A percentile compares a stretch with the other conserved stretches of the same genome.
Conservation (phyloP, 1,140 invertebrate species). For the Cotesia chilonis region DNA sequence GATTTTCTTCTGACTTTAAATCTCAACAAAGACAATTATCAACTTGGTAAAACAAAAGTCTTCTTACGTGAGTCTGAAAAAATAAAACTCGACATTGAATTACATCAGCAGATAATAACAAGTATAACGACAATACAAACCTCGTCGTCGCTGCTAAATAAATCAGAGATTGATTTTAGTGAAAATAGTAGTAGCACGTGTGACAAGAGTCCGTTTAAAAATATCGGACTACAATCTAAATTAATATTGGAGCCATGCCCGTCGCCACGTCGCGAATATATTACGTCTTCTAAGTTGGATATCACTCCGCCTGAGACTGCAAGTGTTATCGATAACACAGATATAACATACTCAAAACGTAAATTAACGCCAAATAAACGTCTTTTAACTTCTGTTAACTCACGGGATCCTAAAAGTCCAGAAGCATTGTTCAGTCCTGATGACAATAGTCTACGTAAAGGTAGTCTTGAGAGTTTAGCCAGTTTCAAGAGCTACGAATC, state of each 20-base stretch:
- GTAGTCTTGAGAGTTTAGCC: constrained; percentile 67
- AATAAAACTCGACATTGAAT: constrained; percentile 86
- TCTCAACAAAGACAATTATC: constrained; percentile 89
- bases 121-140: constrained; percentile 89
- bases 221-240: constrained; percentile 8
- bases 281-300: constrained; percentile 56
- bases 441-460: constrained; percentile 62
- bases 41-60: constrained; percentile 88
- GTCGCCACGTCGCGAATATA: constrained; percentile 26
- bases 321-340: constrained; percentile 53
- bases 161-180: neutral
- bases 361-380: constrained; percentile 67
- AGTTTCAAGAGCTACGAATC: constrained; percentile 66
- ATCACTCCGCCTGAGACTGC: constrained; percentile 60
- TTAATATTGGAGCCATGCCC: constrained; percentile 13
- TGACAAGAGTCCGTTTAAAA: constrained; percentile 21
- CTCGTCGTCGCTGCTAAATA: constrained; percentile 37
- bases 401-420: constrained; percentile 31
- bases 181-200: too few relatives aligned
- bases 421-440: constrained; percentile 51
- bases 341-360: constrained; percentile 65
- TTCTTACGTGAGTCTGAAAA: constrained; percentile 96
- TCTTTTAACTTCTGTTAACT: constrained; percentile 46
- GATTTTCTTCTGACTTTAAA: constrained; percentile 82
- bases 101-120: constrained; percentile 93